Conservation (phyloP, 1,140 invertebrate genomes). For the Bathynomus jamesi region DNA sequence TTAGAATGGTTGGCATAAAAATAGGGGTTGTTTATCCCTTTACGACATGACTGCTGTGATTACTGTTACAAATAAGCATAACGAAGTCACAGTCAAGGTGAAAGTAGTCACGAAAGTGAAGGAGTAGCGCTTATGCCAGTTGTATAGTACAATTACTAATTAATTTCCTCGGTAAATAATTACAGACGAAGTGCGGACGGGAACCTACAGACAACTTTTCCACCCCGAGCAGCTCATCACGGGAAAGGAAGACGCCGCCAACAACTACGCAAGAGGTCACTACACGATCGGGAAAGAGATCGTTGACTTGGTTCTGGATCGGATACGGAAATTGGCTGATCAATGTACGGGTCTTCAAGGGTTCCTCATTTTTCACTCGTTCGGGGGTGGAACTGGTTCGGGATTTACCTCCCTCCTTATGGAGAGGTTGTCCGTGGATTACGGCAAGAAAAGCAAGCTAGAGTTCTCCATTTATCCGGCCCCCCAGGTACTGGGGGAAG, state of each 20-base stretch:
- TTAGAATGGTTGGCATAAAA: too few species aligned
- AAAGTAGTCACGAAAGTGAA: too few species aligned
- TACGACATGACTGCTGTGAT: too few species aligned
- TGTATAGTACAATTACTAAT: too few species aligned
- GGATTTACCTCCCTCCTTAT: constrained; percentile 22
- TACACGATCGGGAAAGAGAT: constrained; percentile 51
- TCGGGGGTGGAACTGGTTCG: constrained; percentile 50
- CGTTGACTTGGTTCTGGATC: constrained; percentile 41
- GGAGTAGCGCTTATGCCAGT: too few species aligned
- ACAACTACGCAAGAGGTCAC: too few species aligned
- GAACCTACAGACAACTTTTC: constrained; percentile 50
- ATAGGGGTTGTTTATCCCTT: too few species aligned
- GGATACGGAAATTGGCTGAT: constrained; percentile 18
- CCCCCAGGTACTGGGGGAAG: constrained; percentile 71
- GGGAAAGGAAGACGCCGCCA: too few species aligned
- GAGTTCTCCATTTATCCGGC: constrained; percentile 79
- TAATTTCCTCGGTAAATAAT: too few species aligned
- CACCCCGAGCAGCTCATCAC: too few species aligned
- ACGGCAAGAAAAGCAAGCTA: constrained; percentile 61
- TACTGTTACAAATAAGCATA: too few species aligned
- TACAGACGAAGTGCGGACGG: constrained; percentile 67
- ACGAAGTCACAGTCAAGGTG: too few species aligned
- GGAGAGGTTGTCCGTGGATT: constrained; percentile 19
- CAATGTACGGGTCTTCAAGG: constrained; percentile 58
- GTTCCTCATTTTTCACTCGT: constrained; percentile 76